Evolutionary conservation across 2,113 vertebrate genomes (phyloP), one percentile per base, ranked within the genome.

Genomic region (Pteropus alecto): DNA sequence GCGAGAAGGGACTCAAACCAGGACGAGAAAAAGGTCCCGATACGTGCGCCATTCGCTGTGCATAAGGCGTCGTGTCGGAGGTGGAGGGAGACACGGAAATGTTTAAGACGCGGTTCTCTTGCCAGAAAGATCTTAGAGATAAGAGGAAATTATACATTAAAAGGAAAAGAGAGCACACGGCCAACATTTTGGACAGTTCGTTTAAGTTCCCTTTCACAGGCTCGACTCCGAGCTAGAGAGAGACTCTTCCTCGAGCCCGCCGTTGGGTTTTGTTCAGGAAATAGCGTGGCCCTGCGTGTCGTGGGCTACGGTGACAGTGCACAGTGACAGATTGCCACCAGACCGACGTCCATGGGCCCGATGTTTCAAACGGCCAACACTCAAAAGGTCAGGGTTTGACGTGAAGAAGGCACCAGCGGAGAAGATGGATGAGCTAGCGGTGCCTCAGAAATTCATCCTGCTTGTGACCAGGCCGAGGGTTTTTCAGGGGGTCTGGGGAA

Each of bases 251-350:
- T 94, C 86, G 85, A 93, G 41, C 1, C 81, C 74, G 65, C 68
- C 96, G 93, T 70, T 97, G 98, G 90, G 58, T 26, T 82, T 95
- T 73, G 93, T 93, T 93, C 73, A 91, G 98, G 95, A 97, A 97
- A 93, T 90, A 91, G 94, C 94, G 96, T 84, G 95, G 96, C 89
- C 93, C 95, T 78, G 83, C 87, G 95, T 95, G 97, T 97, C 97
- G 85, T 90, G 84, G 92, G 97, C 95, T 97, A 94, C 94, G 94
- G 96, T 97, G 98, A 97, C 94, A 96, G 93, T n/a, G 35, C 63
- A 91, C 82, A 93, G 91, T 97, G 94, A 94, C 56, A 54, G 90
- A 6, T 6, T 16, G 30, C 48, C 30, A 43, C 24, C 3, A 5
- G 48, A n/a, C 18, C 4, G 15, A 77, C 9, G 30, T n/a, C 9